Conservation (phyloP, 2,113 vertebrate species). For the Microtus oregoni region DNA sequence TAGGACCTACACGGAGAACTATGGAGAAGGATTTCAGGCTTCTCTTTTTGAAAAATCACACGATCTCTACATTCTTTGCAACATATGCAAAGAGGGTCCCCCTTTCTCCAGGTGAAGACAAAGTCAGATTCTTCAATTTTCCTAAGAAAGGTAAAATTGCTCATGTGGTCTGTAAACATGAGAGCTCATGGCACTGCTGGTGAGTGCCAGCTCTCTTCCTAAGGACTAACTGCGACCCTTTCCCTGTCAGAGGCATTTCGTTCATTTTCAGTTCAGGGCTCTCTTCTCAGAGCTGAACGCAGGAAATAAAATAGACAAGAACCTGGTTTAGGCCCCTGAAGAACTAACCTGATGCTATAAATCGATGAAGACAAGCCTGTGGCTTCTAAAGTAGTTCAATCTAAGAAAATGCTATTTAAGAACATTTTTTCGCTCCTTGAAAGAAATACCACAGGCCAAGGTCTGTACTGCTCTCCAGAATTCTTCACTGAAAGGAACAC, state of each 20-base stretch:
- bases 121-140: not conserved
- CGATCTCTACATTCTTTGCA: not conserved
- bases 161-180: not conserved
- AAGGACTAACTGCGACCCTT: not conserved
- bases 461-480: not conserved
- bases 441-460: conserved; percentile 24
- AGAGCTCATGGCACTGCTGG: not conserved
- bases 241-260: not conserved
- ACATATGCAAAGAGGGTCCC: not conserved
- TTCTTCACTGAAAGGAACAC: not conserved
- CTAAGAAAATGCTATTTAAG: not conserved
- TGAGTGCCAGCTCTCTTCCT: not conserved
- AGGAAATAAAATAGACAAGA: not conserved
- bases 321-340: not conserved
- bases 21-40: not conserved
- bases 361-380: conserved; percentile 2
- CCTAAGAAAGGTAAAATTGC: not conserved
- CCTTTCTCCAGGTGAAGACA: not conserved
- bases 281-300: not conserved
- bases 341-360: conserved; percentile 45
- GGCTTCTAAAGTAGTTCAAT: not conserved
- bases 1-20: not conserved
- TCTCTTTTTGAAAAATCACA: not conserved
- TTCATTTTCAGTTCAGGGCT: not conserved
- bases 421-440: not conserved